Percentiles rank a stretch among this genome's conserved stretches.
Conservation (phyloP, 2,797 vertebrate genomes). For the Acropternis orthonyx region DNA sequence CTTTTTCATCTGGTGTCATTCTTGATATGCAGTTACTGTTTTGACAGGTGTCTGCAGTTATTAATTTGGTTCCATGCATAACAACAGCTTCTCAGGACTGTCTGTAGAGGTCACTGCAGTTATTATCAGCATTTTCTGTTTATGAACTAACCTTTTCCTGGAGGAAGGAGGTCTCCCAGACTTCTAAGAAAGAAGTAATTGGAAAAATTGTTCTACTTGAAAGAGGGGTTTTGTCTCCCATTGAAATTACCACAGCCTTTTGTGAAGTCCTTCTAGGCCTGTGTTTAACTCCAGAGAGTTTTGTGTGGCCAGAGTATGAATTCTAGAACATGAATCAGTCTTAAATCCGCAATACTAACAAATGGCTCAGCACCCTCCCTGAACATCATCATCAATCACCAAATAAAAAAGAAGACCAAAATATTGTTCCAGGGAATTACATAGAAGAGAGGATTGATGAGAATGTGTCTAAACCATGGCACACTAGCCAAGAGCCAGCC, state of each 20-base stretch:
- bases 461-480: neutral
- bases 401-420: neutral
- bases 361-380: neutral
- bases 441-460: neutral
- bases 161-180: neutral
- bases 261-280: neutral
- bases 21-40: neutral
- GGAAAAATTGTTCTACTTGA: neutral
- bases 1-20: neutral
- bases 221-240: neutral
- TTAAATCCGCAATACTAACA: neutral
- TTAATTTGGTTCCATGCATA: neutral
- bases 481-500: neutral
- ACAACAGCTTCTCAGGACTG: neutral
- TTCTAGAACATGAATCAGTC: neutral
- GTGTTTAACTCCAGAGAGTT: neutral
- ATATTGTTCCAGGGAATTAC: neutral
- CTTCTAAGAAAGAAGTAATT: neutral
- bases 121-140: conserved; percentile 14
- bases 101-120: neutral
- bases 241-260: neutral
- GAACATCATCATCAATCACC: neutral
- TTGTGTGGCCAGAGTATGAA: neutral
- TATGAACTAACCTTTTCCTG: neutral
- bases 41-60: conserved; percentile 25